These are phyloP conservation scores for Paracanthobrama guichenoti DNA, from an alignment of 2,113 vertebrate genomes.

Conservation along the genomic window DNA sequence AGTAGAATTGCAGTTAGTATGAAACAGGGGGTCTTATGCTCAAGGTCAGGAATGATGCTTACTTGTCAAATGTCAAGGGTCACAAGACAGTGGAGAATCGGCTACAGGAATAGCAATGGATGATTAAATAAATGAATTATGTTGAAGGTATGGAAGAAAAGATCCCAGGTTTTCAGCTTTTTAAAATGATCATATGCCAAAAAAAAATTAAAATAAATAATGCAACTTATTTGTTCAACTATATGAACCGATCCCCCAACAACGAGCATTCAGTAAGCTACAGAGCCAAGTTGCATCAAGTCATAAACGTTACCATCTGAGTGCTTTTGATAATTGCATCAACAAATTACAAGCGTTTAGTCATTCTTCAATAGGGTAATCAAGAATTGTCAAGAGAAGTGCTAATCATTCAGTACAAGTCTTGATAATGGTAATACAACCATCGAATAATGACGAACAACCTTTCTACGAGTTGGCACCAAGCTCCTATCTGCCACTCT, in stretches of 20 bases:
- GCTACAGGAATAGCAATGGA: neutral
- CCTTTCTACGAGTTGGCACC: constrained; percentile 2
- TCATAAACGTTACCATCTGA: constrained; percentile 44
- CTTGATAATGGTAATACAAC: constrained; percentile 4
- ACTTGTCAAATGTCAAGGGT: neutral
- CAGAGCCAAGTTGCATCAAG: neutral
- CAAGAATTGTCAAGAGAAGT: constrained; percentile 36
- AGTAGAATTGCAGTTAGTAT: neutral
- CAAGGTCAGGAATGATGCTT: neutral
- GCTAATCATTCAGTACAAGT: constrained; percentile 20
- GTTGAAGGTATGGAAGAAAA: too few relatives aligned
- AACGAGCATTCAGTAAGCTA: neutral
- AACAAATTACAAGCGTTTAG: constrained; percentile 44
- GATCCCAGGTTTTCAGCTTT: too few relatives aligned
- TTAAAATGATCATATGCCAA: too few relatives aligned
- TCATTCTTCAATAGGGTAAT: constrained; percentile 29
- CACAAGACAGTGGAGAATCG: neutral
- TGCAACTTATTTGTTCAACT: neutral
- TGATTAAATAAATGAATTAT: too few relatives aligned
- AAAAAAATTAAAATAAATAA: too few relatives aligned
- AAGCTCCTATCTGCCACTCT: constrained; percentile 29
- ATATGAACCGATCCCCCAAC: neutral
- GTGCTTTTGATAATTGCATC: constrained; percentile 48
- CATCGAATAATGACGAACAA: neutral
- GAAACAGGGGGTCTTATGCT: neutral